Evolutionary conservation across 2,888 invertebrate species (phyloP).

Genomic region (Galeruca laticollis): DNA sequence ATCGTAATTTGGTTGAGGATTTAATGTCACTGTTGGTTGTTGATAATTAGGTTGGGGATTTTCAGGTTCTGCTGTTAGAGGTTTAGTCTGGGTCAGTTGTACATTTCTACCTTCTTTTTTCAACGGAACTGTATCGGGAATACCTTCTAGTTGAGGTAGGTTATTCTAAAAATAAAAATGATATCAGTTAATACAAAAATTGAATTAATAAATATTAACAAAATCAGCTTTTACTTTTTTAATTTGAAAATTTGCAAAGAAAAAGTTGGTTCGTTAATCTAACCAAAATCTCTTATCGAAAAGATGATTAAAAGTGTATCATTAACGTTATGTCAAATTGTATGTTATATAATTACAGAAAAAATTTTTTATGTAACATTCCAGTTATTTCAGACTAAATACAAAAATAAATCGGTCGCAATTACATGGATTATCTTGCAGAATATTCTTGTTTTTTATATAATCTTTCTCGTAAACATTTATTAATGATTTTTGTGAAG

Average conservation of each 20-base stretch:
- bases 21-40: conserved; percentile 16
- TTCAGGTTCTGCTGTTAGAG: neutral
- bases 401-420: neutral
- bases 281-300: neutral
- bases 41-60: conserved; percentile 9
- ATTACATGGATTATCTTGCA: neutral
- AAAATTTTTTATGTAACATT: conserved; percentile 4
- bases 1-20: conserved; percentile 19
- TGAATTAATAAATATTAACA: too few species aligned
- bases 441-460: conserved; percentile 8
- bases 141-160: conserved; percentile 44
- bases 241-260: too few species aligned
- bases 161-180: conserved; percentile 42
- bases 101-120: conserved; percentile 24
- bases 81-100: neutral
- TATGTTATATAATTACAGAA: neutral
- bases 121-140: conserved; percentile 38
- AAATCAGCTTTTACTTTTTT: too few species aligned
- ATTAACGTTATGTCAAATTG: too few species aligned
- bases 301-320: too few species aligned
- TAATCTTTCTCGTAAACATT: neutral
- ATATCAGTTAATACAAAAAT: too few species aligned
- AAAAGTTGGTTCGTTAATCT: too few species aligned
- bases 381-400: conserved; percentile 7
- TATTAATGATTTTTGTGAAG: neutral